Evolutionary conservation across 2,113 vertebrate genomes (phyloP), one percentile per base, ranked within the genome.

Genomic region (Cettia cetti): DNA sequence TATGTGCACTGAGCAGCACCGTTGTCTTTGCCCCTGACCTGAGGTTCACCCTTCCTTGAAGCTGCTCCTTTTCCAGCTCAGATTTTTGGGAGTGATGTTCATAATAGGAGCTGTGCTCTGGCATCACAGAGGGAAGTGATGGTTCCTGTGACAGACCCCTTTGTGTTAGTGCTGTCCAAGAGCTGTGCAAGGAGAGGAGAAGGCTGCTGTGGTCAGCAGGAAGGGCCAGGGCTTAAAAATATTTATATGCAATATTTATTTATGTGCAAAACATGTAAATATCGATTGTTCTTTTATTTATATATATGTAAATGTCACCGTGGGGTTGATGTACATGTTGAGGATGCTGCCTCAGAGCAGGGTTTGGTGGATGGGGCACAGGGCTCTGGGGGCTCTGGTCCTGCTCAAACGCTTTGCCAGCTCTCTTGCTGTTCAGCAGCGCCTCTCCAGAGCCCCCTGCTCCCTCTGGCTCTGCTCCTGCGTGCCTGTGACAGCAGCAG

Each of bases 1-100:
- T 3, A 0, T 1, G 44, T 31, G 24, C 70, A 2, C 35, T 27
- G 60, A 27, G 12, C 26, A 11, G 10, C 2, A 1, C 45, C 0
- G 0, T 5, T 30, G 27, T 31, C 35, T 81, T 64, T 65, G 27
- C 60, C 65, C 27, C 18, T 42, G 64, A 35, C 18, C 68, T 6
- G 0, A 31, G 60, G 15, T 7, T 44, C 35, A 10, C 10, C 53
- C 18, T n/a, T 16, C 23, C 23, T 26, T 57, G 15, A 18, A 81
- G 47, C 31, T 15, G 45, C 60, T 49, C 21, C 1, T 1, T 69
- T 87, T 63, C 26, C 45, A 49, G 53, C 24, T 28, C 35, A 9
- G 24, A n/a, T 2, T 76, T 37, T 71, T 50, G 59, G 54, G 44
- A 64, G 11, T 2, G 9, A 8, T 27, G n/a, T 9, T 28, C 6